Evolutionary conservation across 2,797 vertebrate species (phyloP).

Genomic region (Squalus acanthias): DNA sequence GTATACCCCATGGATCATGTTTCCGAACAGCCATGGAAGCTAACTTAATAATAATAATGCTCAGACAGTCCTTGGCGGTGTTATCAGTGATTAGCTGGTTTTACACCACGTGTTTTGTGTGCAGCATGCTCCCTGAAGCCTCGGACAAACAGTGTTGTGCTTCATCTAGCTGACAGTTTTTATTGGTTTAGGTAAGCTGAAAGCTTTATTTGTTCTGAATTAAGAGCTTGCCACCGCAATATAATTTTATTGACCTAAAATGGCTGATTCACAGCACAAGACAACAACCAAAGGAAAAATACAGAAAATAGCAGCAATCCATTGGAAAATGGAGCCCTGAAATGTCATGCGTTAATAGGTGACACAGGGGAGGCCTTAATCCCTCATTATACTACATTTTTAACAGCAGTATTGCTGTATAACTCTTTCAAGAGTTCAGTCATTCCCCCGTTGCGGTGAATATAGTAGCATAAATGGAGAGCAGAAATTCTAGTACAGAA

Average conservation of each 20-base stretch:
- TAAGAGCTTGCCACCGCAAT: background rate
- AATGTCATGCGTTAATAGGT: background rate
- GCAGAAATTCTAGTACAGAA: background rate
- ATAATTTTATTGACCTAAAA: background rate
- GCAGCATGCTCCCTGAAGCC: background rate
- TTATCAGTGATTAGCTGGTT: constrained; percentile 14
- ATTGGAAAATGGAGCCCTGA: background rate
- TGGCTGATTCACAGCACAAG: background rate
- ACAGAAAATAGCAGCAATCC: background rate
- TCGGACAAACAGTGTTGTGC: background rate
- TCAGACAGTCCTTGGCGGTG: constrained; percentile 15
- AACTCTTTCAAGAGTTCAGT: background rate
- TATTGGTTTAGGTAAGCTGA: background rate
- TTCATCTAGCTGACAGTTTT: background rate
- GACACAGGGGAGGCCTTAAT: background rate
- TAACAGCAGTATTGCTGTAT: background rate
- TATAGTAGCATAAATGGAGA: too few species aligned
- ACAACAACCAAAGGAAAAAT: background rate
- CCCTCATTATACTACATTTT: background rate
- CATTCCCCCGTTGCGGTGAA: background rate
- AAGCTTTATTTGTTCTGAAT: background rate
- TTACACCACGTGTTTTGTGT: background rate
- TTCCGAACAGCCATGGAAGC: background rate
- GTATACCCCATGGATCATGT: background rate
- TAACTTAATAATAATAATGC: background rate